Conservation (phyloP, 2,797 vertebrate genomes). For the Arremon brunneinucha region DNA sequence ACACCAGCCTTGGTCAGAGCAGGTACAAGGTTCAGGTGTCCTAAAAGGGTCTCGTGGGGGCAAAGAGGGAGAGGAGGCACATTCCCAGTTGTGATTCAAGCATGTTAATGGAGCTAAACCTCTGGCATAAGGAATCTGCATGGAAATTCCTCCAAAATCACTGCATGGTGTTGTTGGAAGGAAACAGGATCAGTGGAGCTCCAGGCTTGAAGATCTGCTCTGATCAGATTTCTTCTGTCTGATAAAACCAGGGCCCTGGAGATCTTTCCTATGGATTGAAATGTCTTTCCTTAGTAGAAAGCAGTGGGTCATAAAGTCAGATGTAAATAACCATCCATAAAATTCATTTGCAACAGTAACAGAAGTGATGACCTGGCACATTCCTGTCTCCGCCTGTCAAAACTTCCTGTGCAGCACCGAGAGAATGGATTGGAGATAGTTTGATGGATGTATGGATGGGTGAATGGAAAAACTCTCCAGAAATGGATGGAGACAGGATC, state of each 20-base stretch:
- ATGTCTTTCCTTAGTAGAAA: neutral
- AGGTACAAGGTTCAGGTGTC: neutral
- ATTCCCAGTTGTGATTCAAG: neutral
- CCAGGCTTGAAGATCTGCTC: neutral
- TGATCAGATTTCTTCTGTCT: neutral
- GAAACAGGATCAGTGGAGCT: neutral
- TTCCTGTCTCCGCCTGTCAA: neutral
- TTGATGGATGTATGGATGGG: neutral
- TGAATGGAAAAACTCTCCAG: neutral
- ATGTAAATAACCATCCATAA: slow-evolving; percentile 19
- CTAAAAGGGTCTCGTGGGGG: rapidly evolving
- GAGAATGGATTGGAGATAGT: slow-evolving; percentile 10
- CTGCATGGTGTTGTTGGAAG: neutral
- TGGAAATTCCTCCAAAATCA: neutral
- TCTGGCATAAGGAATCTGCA: neutral
- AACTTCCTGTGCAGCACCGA: neutral
- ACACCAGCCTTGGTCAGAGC: neutral
- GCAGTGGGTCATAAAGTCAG: neutral
- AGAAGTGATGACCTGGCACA: slow-evolving; percentile 38
- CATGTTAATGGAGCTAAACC: neutral
- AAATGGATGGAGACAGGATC: neutral
- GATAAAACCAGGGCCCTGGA: neutral
- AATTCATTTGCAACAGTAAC: slow-evolving; percentile 33
- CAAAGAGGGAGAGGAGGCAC: neutral
- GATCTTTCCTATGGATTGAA: neutral